phyloP scores from a whole-genome alignment of 35 echinoderm and acorn worm genomes.

The Patiria miniata region DNA sequence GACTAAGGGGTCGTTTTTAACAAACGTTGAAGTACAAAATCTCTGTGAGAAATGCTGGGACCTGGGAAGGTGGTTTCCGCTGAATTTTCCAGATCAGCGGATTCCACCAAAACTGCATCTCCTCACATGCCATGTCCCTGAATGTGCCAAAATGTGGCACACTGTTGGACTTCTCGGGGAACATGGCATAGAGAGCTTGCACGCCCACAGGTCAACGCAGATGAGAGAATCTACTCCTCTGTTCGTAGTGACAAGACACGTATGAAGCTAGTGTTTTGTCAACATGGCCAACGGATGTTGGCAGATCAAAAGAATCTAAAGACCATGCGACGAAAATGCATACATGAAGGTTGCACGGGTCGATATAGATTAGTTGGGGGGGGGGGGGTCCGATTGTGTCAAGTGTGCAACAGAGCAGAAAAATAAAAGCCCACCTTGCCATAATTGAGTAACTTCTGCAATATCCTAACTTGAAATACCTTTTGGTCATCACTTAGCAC shows the following conservation, averaged over 20 bases:
- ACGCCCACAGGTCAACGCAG: conserved; percentile 14
- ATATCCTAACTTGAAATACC: no score
- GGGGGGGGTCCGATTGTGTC: no score
- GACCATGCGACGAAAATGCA: no score
- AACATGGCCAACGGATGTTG: conserved; percentile 20
- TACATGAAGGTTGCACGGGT: no score
- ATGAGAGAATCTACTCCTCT: background rate
- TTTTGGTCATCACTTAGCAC: no score
- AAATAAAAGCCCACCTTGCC: no score
- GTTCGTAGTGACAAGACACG: background rate
- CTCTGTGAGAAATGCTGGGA: conserved; percentile 3
- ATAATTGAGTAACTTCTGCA: no score
- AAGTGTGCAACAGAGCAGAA: no score
- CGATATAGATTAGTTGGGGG: no score
- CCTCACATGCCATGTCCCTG: conserved; percentile 21
- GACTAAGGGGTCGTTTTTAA: no score
- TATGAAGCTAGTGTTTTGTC: background rate
- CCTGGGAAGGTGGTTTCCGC: conserved; percentile 22
- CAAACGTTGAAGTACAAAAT: background rate
- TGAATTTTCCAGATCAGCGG: conserved; percentile 9
- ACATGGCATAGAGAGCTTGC: conserved; percentile 13
- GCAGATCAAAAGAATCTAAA: no score
- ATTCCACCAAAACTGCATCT: conserved; percentile 36
- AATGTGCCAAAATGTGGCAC: background rate
- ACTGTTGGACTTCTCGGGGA: background rate